These are phyloP conservation scores for Cyanoderma ruficeps DNA, from an alignment of 2,113 vertebrate species.

Conservation along the genomic window DNA sequence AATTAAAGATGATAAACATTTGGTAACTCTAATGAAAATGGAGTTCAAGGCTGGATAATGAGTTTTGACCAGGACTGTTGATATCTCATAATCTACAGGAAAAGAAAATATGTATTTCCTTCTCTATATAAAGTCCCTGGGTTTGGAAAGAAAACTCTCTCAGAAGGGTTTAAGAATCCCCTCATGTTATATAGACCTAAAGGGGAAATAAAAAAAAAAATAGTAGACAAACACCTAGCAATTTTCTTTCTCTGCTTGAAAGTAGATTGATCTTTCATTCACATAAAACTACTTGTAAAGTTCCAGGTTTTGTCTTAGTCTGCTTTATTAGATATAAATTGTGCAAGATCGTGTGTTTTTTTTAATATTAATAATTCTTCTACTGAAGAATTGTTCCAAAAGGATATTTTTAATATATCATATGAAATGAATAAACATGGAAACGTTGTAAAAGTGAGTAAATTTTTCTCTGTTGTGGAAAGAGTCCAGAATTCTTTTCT, in stretches of 20 bases:
- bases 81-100: background rate
- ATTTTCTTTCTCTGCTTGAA: background rate
- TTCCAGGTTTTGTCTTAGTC: background rate
- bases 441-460: background rate
- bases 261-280: background rate
- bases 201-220: background rate
- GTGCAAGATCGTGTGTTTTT: fast-evolving
- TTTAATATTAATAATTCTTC: background rate
- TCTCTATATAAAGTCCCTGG: background rate
- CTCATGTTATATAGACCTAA: background rate
- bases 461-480: background rate
- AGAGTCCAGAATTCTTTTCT: background rate
- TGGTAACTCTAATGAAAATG: background rate
- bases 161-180: background rate
- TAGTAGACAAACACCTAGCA: background rate
- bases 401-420: background rate
- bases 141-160: background rate
- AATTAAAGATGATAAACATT: background rate
- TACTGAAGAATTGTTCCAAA: background rate
- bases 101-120: background rate
- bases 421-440: background rate
- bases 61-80: background rate
- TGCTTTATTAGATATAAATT: background rate
- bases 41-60: background rate
- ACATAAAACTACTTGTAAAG: background rate